These are phyloP conservation scores for Patella caerulea DNA, from an alignment of 2,888 invertebrate genomes.

Conservation along the genomic window DNA sequence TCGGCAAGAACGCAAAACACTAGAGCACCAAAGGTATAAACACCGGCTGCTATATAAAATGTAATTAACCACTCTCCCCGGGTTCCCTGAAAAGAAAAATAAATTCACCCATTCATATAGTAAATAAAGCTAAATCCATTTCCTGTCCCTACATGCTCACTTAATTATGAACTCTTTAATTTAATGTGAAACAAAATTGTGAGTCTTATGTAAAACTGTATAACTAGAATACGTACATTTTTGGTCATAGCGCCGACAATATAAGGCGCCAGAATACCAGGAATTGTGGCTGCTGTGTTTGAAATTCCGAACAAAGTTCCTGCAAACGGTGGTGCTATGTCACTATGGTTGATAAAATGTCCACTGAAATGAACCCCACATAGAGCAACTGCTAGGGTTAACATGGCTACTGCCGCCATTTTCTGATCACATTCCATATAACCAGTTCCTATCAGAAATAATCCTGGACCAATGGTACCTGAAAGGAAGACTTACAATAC, in stretches of 20 bases:
- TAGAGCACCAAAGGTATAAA: conserved; percentile 53
- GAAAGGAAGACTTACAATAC: conserved; percentile 11
- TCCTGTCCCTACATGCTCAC: too few relatives aligned
- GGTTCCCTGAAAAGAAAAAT: conserved; percentile 43
- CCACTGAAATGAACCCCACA: conserved; percentile 62
- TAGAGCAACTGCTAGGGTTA: conserved; percentile 56
- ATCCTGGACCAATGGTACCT: conserved; percentile 54
- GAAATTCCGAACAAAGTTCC: conserved; percentile 60
- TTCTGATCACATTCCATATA: conserved; percentile 61
- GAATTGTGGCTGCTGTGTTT: conserved; percentile 56
- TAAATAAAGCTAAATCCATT: neutral
- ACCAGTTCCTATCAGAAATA: conserved; percentile 54
- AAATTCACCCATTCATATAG: too few relatives aligned
- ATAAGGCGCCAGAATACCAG: conserved; percentile 61
- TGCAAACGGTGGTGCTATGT: conserved; percentile 61
- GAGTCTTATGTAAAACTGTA: too few relatives aligned
- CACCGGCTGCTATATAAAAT: conserved; percentile 55
- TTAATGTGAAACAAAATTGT: too few relatives aligned
- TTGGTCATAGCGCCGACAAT: conserved; percentile 59
- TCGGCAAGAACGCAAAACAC: conserved; percentile 51
- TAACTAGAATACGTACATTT: conserved; percentile 44
- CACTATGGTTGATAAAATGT: conserved; percentile 61
- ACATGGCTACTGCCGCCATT: conserved; percentile 51
- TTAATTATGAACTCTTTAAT: too few relatives aligned
- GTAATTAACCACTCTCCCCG: conserved; percentile 54